phyloP scores from a whole-genome alignment of 2,888 invertebrate genomes.

The Allophyes oxyacanthae region DNA sequence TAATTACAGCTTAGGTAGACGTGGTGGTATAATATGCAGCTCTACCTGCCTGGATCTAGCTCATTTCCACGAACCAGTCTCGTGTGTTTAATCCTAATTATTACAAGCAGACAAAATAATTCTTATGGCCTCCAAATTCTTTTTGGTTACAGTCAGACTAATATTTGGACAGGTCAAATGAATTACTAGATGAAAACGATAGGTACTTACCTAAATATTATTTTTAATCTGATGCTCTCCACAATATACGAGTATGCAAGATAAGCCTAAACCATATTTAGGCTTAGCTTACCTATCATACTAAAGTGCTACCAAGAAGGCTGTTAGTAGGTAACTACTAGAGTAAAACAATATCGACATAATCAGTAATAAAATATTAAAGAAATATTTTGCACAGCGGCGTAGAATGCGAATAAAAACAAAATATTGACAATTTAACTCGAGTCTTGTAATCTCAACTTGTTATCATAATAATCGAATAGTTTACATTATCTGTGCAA shows the following conservation, averaged over 20 bases:
- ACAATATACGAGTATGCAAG: no score
- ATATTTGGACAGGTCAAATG: no score
- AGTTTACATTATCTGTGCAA: slow-evolving; percentile 72
- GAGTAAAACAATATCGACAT: not conserved
- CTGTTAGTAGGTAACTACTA: no score
- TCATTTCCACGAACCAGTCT: slow-evolving; percentile 28
- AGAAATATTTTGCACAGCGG: not conserved
- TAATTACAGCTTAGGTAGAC: slow-evolving; percentile 38
- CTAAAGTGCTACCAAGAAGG: no score
- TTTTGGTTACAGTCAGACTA: not conserved
- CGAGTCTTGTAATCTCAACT: slow-evolving; percentile 55
- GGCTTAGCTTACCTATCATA: no score
- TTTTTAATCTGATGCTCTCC: no score
- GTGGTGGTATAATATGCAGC: slow-evolving; percentile 32
- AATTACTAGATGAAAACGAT: no score
- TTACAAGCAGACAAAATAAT: slow-evolving; percentile 30
- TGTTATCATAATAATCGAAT: slow-evolving; percentile 70
- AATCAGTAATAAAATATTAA: not conserved
- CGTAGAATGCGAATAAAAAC: slow-evolving; percentile 16
- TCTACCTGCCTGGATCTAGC: slow-evolving; percentile 26
- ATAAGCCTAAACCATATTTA: no score
- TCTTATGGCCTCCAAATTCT: slow-evolving; percentile 2
- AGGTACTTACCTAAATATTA: no score
- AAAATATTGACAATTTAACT: slow-evolving; percentile 52
- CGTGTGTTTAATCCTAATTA: slow-evolving; percentile 38